Percentiles rank a stretch among this genome's conserved stretches.
Conservation (phyloP, 2,888 invertebrate species). For the Tenthredo scrophulariae region DNA sequence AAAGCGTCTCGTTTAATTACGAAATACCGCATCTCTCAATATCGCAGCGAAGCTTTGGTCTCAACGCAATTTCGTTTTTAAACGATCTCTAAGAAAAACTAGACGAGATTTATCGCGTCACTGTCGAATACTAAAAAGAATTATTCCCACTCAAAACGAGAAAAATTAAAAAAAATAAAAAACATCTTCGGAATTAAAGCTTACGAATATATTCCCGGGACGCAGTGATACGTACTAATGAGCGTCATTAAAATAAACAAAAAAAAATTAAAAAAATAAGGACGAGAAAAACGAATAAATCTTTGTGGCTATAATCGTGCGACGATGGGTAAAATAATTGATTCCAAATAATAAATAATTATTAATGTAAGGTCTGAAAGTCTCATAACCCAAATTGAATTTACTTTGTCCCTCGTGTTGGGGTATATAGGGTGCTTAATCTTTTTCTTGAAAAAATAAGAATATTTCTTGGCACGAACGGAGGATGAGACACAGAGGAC, state of each 20-base stretch:
- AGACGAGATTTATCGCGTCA: constrained; percentile 43
- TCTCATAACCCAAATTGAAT: constrained; percentile 42
- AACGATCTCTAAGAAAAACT: constrained; percentile 30
- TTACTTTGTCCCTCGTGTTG: background rate
- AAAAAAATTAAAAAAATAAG: background rate
- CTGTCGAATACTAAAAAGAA: constrained; percentile 32
- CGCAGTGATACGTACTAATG: background rate
- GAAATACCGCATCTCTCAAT: constrained; percentile 48
- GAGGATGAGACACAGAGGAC: constrained; percentile 28
- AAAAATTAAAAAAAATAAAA: background rate
- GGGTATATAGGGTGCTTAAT: constrained; percentile 1
- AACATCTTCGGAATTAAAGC: background rate
- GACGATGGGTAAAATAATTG: background rate
- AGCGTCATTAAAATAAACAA: background rate
- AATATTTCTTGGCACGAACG: constrained; percentile 48
- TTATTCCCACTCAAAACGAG: constrained; percentile 23
- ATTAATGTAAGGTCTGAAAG: background rate
- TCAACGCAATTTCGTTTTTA: constrained; percentile 24
- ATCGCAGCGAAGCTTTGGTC: background rate
- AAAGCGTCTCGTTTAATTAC: constrained; percentile 41
- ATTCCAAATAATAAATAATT: background rate
- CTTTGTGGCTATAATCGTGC: background rate
- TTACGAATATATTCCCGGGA: background rate
- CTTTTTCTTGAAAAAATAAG: constrained; percentile 39
- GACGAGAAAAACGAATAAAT: background rate